Conservation (phyloP, 2,888 invertebrate genomes). For the Drosophila longiperda region DNA sequence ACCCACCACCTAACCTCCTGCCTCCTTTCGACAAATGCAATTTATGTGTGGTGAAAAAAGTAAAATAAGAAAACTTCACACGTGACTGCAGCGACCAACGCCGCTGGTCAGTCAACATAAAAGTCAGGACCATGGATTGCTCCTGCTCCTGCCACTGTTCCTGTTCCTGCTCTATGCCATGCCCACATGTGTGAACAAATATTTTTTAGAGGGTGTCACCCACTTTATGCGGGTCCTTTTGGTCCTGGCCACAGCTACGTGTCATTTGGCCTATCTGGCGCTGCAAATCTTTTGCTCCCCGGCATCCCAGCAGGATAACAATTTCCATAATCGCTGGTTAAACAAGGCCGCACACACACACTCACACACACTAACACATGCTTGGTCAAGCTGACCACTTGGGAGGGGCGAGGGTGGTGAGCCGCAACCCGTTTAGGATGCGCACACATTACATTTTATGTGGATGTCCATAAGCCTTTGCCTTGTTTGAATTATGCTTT, state of each 20-base stretch:
- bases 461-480: slow-evolving; percentile 65
- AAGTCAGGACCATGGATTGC: slow-evolving; percentile 38
- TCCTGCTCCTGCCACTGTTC: slow-evolving; percentile 3
- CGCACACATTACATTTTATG: slow-evolving; percentile 56
- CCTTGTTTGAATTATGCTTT: slow-evolving; percentile 74
- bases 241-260: slow-evolving; percentile 59
- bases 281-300: slow-evolving; percentile 58
- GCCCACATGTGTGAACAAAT: slow-evolving; percentile 76
- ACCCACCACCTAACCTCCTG: neutral
- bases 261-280: slow-evolving; percentile 75
- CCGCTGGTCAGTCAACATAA: slow-evolving; percentile 54
- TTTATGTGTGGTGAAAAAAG: slow-evolving; percentile 51
- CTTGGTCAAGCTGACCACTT: slow-evolving; percentile 67
- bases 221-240: slow-evolving; percentile 66
- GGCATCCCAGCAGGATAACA: slow-evolving; percentile 47
- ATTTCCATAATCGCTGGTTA: slow-evolving; percentile 81
- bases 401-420: neutral
- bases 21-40: slow-evolving; percentile 46
- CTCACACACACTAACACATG: slow-evolving; percentile 34
- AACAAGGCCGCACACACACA: slow-evolving; percentile 64
- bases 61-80: slow-evolving; percentile 51
- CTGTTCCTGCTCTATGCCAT: slow-evolving; percentile 12
- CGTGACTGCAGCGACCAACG: slow-evolving; percentile 68
- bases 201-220: slow-evolving; percentile 76
- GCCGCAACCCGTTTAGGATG: slow-evolving; percentile 59